Percentiles rank a stretch among this genome's conserved stretches.
Evolutionary conservation across 1,140 invertebrate species (phyloP).

Genomic region (Pseudomyrmex cubaensis): DNA sequence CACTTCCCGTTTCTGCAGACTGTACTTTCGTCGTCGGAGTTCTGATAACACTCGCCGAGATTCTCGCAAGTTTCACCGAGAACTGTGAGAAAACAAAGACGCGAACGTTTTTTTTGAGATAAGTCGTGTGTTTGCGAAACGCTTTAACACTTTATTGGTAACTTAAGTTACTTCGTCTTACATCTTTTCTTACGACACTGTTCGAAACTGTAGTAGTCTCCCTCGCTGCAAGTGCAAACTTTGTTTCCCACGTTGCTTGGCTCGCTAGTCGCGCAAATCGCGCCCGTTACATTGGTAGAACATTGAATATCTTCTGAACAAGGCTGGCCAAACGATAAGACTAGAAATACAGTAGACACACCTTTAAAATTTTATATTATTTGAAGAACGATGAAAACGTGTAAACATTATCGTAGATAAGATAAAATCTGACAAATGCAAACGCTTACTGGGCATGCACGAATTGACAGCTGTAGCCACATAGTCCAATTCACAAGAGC

Average conservation of each 20-base stretch:
- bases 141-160: neutral
- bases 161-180: slow-evolving; percentile 34
- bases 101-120: too few relatives aligned
- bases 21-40: neutral
- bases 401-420: too few relatives aligned
- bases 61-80: slow-evolving; percentile 64
- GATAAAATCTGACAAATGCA: neutral
- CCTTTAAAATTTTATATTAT: neutral
- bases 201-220: slow-evolving; percentile 55
- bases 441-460: slow-evolving; percentile 29
- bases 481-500: slow-evolving; percentile 35
- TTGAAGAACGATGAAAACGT: too few relatives aligned
- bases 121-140: too few relatives aligned
- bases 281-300: neutral
- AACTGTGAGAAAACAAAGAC: slow-evolving; percentile 48
- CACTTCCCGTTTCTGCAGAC: slow-evolving; percentile 71
- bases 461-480: neutral
- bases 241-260: neutral
- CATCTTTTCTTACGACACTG: slow-evolving; percentile 65
- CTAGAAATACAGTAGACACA: slow-evolving; percentile 47
- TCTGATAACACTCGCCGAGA: slow-evolving; percentile 68
- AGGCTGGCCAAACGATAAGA: slow-evolving; percentile 20
- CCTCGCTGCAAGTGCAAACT: slow-evolving; percentile 50
- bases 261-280: slow-evolving; percentile 41
- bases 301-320: slow-evolving; percentile 68